These are phyloP conservation scores for Pseudolaguvia tuberculata DNA, from an alignment of 2,113 vertebrate species.

Conservation along the genomic window DNA sequence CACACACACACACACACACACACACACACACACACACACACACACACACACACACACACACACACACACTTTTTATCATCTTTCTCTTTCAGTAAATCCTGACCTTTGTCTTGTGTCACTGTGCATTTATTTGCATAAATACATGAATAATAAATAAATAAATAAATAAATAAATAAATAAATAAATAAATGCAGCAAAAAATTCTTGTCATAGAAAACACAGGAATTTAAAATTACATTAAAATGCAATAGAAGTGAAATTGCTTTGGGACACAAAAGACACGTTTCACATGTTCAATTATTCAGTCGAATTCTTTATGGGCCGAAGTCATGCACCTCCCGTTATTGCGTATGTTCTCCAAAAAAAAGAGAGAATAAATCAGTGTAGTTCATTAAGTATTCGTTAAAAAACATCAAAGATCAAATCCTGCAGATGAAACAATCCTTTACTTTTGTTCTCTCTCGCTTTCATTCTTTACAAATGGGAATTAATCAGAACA, in stretches of 20 bases:
- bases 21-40: too few species aligned
- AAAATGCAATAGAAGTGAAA: conserved; percentile 20
- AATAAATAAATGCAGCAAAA: not conserved
- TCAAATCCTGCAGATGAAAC: not conserved
- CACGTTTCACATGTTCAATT: conserved; percentile 22
- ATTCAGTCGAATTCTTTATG: conserved; percentile 13
- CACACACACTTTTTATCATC: too few species aligned
- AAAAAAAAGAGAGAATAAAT: conserved; percentile 39
- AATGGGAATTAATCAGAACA: conserved; percentile 44
- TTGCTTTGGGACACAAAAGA: conserved; percentile 29
- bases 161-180: not conserved
- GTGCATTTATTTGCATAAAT: not conserved
- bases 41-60: too few species aligned
- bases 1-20: too few species aligned
- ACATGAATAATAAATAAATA: conserved; percentile 2
- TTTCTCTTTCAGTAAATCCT: not conserved
- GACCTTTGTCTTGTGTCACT: not conserved
- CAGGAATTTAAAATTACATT: conserved; percentile 14
- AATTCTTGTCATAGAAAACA: not conserved
- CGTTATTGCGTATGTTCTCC: conserved; percentile 6
- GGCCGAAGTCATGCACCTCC: conserved; percentile 16
- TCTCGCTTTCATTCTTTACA: conserved; percentile 39
- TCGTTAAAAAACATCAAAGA: conserved; percentile 42
- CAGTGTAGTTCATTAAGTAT: conserved; percentile 32
- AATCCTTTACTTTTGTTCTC: conserved; percentile 13